Evolutionary conservation across 2,797 vertebrate genomes (phyloP).

Genomic region (Epinephelus coioides): DNA sequence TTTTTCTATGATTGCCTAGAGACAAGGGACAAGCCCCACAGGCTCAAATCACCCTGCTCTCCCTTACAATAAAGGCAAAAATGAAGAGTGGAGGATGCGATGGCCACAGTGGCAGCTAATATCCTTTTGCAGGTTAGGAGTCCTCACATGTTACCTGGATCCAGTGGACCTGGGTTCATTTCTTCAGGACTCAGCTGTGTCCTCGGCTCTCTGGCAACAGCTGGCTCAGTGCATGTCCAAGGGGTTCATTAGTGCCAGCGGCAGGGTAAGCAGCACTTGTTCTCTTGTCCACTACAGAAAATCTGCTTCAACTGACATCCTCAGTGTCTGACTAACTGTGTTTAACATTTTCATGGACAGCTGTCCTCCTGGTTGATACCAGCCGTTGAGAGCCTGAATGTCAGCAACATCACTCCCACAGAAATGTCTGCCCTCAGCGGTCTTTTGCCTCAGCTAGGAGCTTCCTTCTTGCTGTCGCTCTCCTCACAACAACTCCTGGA

Average conservation of each 20-base stretch:
- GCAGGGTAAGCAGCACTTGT: conserved; percentile 82
- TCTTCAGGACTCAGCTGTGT: conserved; percentile 82
- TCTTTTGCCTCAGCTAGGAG: conserved; percentile 88
- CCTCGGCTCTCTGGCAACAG: conserved; percentile 85
- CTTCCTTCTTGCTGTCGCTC: conserved; percentile 87
- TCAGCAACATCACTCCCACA: conserved; percentile 77
- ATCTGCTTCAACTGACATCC: not conserved
- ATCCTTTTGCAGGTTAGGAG: conserved; percentile 85
- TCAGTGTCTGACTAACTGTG: conserved; percentile 25
- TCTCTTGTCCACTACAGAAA: not conserved
- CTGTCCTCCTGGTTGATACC: conserved; percentile 89
- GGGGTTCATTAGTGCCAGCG: conserved; percentile 85
- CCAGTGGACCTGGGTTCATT: conserved; percentile 86
- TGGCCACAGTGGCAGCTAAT: not conserved
- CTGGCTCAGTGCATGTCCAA: conserved; percentile 89
- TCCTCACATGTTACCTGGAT: conserved; percentile 90
- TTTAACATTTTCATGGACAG: conserved; percentile 71
- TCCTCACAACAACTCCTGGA: conserved; percentile 85
- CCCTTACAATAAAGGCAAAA: not conserved
- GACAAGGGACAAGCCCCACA: too few relatives aligned
- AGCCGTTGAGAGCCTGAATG: conserved; percentile 81
- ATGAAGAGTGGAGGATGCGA: not conserved
- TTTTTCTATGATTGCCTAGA: too few relatives aligned
- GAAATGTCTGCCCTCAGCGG: conserved; percentile 84
- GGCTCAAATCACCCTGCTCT: not conserved